Evolutionary conservation across 2,797 vertebrate genomes (phyloP).

Genomic region (Parotocinclus haroldoi): DNA sequence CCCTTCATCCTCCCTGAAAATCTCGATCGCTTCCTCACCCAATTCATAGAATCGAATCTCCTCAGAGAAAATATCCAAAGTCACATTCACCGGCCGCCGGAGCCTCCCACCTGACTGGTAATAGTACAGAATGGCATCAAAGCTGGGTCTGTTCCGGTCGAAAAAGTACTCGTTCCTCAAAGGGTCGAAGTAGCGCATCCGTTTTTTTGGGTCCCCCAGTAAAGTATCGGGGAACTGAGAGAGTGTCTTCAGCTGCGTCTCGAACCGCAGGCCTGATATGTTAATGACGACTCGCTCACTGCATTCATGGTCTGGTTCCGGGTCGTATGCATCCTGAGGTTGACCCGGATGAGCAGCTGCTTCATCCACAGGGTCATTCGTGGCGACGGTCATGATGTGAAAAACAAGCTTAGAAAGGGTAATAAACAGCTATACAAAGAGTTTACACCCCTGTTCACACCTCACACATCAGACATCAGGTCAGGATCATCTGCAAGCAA

Average conservation of each 20-base stretch:
- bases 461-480: conserved; percentile 19
- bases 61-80: conserved; percentile 85
- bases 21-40: conserved; percentile 86
- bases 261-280: conserved; percentile 82
- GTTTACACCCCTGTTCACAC: conserved; percentile 14
- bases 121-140: conserved; percentile 86
- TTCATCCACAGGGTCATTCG: conserved; percentile 88
- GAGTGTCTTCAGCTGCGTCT: conserved; percentile 83
- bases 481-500: conserved; percentile 30
- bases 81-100: conserved; percentile 80
- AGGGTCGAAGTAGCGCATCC: conserved; percentile 87
- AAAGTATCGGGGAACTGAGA: conserved; percentile 85
- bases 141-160: conserved; percentile 84
- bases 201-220: conserved; percentile 82
- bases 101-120: conserved; percentile 84
- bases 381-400: conserved; percentile 92
- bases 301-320: conserved; percentile 82
- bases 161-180: conserved; percentile 87
- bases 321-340: conserved; percentile 81
- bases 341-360: conserved; percentile 79
- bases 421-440: conserved; percentile 8
- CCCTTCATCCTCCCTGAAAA: conserved; percentile 86
- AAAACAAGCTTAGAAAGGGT: conserved; percentile 13
- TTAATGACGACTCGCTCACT: conserved; percentile 87
- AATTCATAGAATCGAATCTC: conserved; percentile 88